Conservation (phyloP, 2,888 invertebrate genomes). For the Brenthis hecate region DNA sequence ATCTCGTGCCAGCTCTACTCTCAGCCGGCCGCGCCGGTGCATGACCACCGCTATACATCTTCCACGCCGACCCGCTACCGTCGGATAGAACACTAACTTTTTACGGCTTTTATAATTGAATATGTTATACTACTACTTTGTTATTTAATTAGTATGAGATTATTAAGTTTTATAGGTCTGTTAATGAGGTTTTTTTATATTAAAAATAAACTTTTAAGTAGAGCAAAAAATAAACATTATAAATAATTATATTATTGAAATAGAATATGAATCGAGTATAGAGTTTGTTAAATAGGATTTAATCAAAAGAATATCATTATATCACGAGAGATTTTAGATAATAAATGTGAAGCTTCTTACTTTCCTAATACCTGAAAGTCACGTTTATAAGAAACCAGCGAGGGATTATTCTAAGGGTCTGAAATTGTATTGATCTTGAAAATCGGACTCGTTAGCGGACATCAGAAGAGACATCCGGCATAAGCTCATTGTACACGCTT, state of each 20-base stretch:
- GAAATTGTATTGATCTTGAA: slow-evolving; percentile 71
- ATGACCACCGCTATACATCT: slow-evolving; percentile 30
- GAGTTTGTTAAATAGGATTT: not conserved
- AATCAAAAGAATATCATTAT: not conserved
- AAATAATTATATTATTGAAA: too few species aligned
- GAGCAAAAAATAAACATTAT: too few species aligned
- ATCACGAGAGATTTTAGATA: slow-evolving; percentile 7
- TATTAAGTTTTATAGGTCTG: not conserved
- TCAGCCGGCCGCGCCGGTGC: slow-evolving; percentile 42
- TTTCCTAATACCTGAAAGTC: slow-evolving; percentile 13
- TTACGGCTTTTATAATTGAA: slow-evolving; percentile 34
- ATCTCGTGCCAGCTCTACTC: slow-evolving; percentile 48
- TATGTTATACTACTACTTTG: slow-evolving; percentile 22
- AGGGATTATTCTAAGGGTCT: slow-evolving; percentile 54
- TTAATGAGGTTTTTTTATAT: too few species aligned
- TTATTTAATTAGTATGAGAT: slow-evolving; percentile 10
- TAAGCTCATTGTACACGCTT: slow-evolving; percentile 75
- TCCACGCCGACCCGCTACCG: slow-evolving; percentile 21
- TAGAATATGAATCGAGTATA: not conserved
- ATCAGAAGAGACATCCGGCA: slow-evolving; percentile 59
- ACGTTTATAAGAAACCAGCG: slow-evolving; percentile 38
- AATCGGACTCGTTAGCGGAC: slow-evolving; percentile 66
- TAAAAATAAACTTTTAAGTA: too few species aligned
- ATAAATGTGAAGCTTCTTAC: not conserved
- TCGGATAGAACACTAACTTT: slow-evolving; percentile 37